Evolutionary conservation across 2,888 invertebrate species (phyloP).

Genomic region (Papilio protenor): DNA sequence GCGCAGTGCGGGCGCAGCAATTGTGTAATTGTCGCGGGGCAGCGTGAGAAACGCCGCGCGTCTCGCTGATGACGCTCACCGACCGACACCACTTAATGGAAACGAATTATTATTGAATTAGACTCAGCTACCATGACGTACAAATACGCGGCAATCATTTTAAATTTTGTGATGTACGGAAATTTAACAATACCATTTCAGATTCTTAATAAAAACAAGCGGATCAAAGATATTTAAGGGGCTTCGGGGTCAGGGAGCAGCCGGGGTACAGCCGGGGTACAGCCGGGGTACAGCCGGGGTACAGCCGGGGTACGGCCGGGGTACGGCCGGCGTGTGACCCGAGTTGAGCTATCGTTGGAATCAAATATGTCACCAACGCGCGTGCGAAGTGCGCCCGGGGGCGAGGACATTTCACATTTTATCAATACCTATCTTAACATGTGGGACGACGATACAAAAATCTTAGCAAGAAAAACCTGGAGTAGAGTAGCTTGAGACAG

Average conservation of each 20-base stretch:
- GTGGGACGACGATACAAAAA: no score
- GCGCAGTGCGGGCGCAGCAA: constrained; percentile 57
- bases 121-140: constrained; percentile 10
- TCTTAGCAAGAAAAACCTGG: no score
- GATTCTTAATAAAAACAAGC: not conserved
- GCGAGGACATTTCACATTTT: no score
- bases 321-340: no score
- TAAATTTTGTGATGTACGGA: not conserved
- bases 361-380: no score
- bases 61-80: not conserved
- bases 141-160: not conserved
- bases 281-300: no score
- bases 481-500: no score
- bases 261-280: not conserved
- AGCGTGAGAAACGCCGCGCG: constrained; percentile 29
- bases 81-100: constrained; percentile 8
- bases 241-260: not conserved
- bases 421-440: no score
- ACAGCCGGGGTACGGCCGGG: no score
- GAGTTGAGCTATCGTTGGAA: no score
- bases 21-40: constrained; percentile 69
- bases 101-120: constrained; percentile 19
- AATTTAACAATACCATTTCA: not conserved
- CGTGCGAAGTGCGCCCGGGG: no score
- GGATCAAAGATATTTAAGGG: not conserved